A percentile compares a stretch with the other conserved stretches of the same genome.
Evolutionary conservation across 2,888 invertebrate species (phyloP).

Genomic region (Archips xylosteana): DNA sequence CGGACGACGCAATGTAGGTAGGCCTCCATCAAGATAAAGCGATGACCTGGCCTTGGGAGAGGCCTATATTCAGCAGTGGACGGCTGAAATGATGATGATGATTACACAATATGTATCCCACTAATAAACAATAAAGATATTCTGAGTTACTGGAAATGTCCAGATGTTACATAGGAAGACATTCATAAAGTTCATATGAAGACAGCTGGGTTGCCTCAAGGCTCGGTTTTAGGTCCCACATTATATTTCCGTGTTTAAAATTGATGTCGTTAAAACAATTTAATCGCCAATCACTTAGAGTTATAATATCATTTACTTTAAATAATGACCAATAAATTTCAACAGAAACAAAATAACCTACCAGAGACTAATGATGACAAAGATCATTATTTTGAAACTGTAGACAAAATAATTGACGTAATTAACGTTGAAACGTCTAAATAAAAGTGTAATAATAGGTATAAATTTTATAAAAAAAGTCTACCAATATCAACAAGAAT

Average conservation of each 20-base stretch:
- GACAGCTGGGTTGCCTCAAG: conserved; percentile 11
- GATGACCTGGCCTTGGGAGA: no score
- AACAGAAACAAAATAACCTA: conserved; percentile 16
- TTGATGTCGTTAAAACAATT: neutral
- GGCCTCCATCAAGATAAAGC: no score
- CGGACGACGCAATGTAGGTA: no score
- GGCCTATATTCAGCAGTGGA: no score
- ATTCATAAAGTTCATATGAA: neutral
- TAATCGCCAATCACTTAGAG: conserved; percentile 15
- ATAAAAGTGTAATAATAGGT: conserved; percentile 27
- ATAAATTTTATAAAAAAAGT: conserved; percentile 30
- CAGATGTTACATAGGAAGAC: neutral
- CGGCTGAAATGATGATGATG: no score
- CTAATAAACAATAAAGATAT: no score
- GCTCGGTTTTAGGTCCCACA: neutral
- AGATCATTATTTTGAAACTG: conserved; percentile 10
- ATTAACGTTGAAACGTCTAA: conserved; percentile 31
- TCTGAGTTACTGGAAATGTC: neutral
- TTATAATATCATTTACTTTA: conserved; percentile 3
- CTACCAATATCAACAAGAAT: conserved; percentile 34
- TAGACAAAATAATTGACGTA: conserved; percentile 39
- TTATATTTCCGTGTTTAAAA: neutral
- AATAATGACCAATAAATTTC: neutral
- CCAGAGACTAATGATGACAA: conserved; percentile 19
- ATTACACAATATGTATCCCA: no score